Base-by-base conservation (phyloP, 1,140 invertebrate species). In the Drosophila subobscura region DNA sequence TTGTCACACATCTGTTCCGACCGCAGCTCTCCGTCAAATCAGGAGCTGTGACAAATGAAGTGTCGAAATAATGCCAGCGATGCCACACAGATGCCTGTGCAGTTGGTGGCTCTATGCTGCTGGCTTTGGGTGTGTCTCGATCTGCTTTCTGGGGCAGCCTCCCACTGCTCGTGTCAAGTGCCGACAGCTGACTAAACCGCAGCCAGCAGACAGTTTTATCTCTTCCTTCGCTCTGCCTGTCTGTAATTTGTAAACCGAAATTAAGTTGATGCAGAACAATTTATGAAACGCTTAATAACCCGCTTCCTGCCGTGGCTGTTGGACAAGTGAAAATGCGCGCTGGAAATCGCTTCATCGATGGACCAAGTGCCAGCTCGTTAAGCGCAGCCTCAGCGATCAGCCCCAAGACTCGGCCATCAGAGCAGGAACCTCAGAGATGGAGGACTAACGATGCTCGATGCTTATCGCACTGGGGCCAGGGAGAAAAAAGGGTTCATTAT, bases 401-500 rank as follows among this genome's bases (percentile, higher is more conserved):
- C 65, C 57, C 79, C 70, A 78, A 79, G 72, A 61, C 59, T 73
- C n/a, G 63, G 45, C 79, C 70, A 73, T 85, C 81, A 73, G 65
- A 85, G 70, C 80, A 79, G 77, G 76, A 61, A 41, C 33, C 2
- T 14, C n/a, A n/a, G n/a, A 64, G 52, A 79, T 37, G 56, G 47
- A 54, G 53, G 46, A n/a, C n/a, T n/a, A 85, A 85, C 80, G 80
- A 84, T 84, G 80, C 72, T 60, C 68, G 81, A 85, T 85, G 81
- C 59, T 85, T 85, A 86, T 85, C 80, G 81, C 71, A n/a, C n/a
- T n/a, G n/a, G n/a, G n/a, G n/a, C n/a, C n/a, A n/a, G n/a, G n/a
- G n/a, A n/a, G n/a, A n/a, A n/a, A n/a, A 74, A 85, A 86, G 81
- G 81, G 77, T 86, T 86, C 83, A 81, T 88, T 81, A 85, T 70